Evolutionary conservation across 2,888 invertebrate species (phyloP), one percentile per base, ranked within the genome.

Genomic region (Temnothorax unifasciatus): DNA sequence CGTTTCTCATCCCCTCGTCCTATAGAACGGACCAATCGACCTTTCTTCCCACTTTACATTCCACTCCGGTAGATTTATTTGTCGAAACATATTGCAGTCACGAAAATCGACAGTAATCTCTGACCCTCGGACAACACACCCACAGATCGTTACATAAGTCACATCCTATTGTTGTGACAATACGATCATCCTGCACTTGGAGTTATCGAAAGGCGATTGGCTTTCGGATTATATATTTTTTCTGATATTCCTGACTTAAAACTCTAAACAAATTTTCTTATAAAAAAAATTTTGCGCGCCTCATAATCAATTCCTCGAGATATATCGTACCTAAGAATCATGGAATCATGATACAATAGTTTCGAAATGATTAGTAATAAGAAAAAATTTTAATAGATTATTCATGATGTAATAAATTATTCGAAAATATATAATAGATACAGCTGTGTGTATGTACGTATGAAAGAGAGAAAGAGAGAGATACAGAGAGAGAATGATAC

Each of bases 41-140:
- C 83, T 81, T 64, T 50, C 74, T 63, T 87, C 79, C 76, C 89
- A 76, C 82, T 90, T 90, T 90, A 88, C 88, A 90, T 90, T 90
- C 90, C 87, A 77, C 87, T 84, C 77, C 41, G 86, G 76, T 88
- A 87, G 90, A 90, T 90, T 90, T 90, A 90, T 90, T 90, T 89
- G 89, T 87, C 86, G 86, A 88, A 86, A 90, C 88, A 87, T 87
- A 88, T 89, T 84, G 84, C 87, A 77, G 86, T 85, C 77, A 82
- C 87, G 74, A 81, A 86, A 66, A 77, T 74, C 82, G 88, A 82
- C 88, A 83, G 89, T 90, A 90, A 90, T 90, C 90, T 85, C 84
- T 86, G 85, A 86, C 77, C 83, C 85, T 68, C 69, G 76, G 85
- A 76, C 85, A 81, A 86, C 82, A 85, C 86, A 75, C 85, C 85